Evolutionary conservation across 2,797 vertebrate species (phyloP).

Genomic region (Ataeniobius toweri): DNA sequence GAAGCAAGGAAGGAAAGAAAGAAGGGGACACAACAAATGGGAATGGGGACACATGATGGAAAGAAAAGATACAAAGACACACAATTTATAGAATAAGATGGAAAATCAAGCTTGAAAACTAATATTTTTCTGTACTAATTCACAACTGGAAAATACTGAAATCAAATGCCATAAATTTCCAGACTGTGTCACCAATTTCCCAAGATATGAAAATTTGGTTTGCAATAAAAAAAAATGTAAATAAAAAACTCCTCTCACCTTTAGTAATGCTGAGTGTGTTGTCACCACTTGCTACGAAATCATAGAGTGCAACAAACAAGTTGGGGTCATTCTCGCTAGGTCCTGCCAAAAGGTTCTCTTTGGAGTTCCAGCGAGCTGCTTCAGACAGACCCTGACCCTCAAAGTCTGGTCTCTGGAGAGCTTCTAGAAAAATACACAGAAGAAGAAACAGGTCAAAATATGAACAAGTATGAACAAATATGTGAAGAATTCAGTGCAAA

Average conservation of each 20-base stretch:
- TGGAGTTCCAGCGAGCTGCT: slow-evolving; percentile 98
- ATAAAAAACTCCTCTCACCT: slow-evolving; percentile 76
- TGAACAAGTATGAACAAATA: slow-evolving; percentile 22
- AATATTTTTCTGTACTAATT: too few relatives aligned
- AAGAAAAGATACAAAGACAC: too few relatives aligned
- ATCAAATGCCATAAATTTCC: too few relatives aligned
- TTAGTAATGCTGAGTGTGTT: slow-evolving; percentile 99
- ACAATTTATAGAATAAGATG: too few relatives aligned
- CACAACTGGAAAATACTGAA: too few relatives aligned
- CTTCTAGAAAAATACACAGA: slow-evolving; percentile 81
- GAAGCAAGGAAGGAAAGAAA: too few relatives aligned
- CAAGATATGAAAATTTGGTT: too few relatives aligned
- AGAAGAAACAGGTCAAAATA: slow-evolving; percentile 20
- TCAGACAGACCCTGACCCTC: slow-evolving; percentile 93
- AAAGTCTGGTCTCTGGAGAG: slow-evolving; percentile 95
- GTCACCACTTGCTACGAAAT: slow-evolving; percentile 97
- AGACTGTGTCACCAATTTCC: too few relatives aligned
- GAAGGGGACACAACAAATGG: too few relatives aligned
- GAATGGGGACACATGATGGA: too few relatives aligned
- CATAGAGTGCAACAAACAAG: slow-evolving; percentile 96
- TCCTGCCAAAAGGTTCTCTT: slow-evolving; percentile 95
- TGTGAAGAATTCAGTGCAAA: slow-evolving; percentile 16
- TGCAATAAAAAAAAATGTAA: background rate
- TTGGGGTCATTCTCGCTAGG: slow-evolving; percentile 98
- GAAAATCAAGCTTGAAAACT: too few relatives aligned